Evolutionary conservation across 2,888 invertebrate species (phyloP).

Genomic region (Drosophila quasianomalipes): DNA sequence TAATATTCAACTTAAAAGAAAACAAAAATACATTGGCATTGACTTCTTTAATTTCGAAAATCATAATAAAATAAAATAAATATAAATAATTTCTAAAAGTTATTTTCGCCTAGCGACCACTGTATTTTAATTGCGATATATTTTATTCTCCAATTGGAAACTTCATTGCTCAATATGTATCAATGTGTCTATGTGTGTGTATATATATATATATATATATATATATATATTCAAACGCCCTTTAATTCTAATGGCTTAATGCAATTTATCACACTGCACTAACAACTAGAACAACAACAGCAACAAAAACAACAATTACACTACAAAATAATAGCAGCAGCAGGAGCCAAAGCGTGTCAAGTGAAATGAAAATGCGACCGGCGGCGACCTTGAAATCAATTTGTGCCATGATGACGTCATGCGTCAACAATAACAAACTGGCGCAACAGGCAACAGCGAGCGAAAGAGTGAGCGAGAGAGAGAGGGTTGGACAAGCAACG

Average conservation of each 20-base stretch:
- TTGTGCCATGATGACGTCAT: slow-evolving; percentile 74
- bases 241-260: slow-evolving; percentile 48
- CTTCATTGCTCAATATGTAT: slow-evolving; percentile 3
- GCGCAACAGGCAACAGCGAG: slow-evolving; percentile 38
- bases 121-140: slow-evolving; percentile 1
- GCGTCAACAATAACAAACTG: slow-evolving; percentile 43
- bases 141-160: slow-evolving; percentile 7
- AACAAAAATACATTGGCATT: background rate
- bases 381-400: slow-evolving; percentile 73
- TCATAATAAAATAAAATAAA: too few species aligned
- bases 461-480: background rate
- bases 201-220: background rate
- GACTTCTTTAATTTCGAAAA: background rate
- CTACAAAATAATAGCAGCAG: slow-evolving; percentile 10
- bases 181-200: background rate
- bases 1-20: background rate
- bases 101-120: too few species aligned
- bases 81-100: background rate
- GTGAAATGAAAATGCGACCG: slow-evolving; percentile 77
- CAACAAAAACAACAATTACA: slow-evolving; percentile 19
- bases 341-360: slow-evolving; percentile 67
- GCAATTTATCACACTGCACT: slow-evolving; percentile 49
- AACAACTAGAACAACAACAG: slow-evolving; percentile 1
- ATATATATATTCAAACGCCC: background rate
- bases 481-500: slow-evolving; percentile 23